A percentile compares a stretch with the other conserved stretches of the same genome.
phyloP scores from a whole-genome alignment of 2,113 vertebrate genomes.

The Mormoops blainvillei region DNA sequence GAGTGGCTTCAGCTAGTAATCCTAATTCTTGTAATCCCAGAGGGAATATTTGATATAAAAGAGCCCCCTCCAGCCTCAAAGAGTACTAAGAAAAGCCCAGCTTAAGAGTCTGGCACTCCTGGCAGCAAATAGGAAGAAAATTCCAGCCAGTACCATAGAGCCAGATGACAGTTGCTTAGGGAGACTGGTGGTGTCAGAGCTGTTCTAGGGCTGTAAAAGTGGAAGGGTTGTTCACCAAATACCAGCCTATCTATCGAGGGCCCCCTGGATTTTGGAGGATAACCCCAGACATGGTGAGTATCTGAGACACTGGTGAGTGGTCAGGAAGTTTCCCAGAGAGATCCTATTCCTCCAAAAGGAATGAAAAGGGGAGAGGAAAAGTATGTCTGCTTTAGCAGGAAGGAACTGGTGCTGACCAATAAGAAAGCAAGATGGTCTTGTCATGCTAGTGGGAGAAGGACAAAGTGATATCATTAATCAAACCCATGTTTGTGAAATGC shows the following conservation, averaged over 20 bases:
- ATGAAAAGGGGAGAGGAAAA: background rate
- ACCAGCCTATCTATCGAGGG: background rate
- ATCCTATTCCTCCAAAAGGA: background rate
- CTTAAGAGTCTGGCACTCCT: background rate
- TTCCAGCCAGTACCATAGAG: background rate
- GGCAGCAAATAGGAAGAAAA: background rate
- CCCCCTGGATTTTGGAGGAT: background rate
- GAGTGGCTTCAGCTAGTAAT: background rate
- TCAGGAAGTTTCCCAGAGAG: background rate
- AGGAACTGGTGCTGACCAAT: background rate
- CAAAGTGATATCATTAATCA: background rate
- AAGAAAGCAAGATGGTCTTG: background rate
- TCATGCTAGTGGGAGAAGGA: background rate
- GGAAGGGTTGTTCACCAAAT: background rate
- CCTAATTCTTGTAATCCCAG: background rate
- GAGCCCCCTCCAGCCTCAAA: background rate
- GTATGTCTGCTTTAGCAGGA: background rate
- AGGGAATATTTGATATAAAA: background rate
- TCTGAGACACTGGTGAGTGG: background rate
- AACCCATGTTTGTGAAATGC: background rate
- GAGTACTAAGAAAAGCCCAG: background rate
- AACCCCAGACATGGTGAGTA: background rate
- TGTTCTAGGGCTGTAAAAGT: background rate
- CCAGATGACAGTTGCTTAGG: background rate
- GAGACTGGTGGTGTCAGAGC: background rate